Percentiles rank a stretch among this genome's conserved stretches.
phyloP scores from a whole-genome alignment of 2,113 vertebrate species.

The Tragelaphus imberbis region DNA sequence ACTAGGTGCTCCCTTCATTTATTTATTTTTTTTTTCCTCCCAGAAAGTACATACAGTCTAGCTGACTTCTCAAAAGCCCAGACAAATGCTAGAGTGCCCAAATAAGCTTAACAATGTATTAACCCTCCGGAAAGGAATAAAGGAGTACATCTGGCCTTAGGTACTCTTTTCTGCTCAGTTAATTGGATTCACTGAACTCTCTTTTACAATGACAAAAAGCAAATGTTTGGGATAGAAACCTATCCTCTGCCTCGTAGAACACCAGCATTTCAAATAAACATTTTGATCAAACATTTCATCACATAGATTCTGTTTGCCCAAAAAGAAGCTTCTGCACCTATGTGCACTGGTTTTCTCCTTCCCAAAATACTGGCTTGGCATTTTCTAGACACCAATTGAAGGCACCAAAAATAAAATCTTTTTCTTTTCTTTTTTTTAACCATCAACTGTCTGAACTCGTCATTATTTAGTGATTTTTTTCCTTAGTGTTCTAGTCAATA shows the following conservation, averaged over 20 bases:
- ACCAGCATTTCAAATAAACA: constrained; percentile 53
- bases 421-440: not conserved
- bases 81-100: not conserved
- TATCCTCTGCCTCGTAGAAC: constrained; percentile 35
- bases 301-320: constrained; percentile 26
- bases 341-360: not conserved
- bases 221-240: constrained; percentile 54
- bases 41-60: not conserved
- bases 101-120: not conserved
- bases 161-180: constrained; percentile 38
- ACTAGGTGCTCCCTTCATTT: not conserved
- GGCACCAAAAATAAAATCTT: not conserved
- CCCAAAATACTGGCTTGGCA: constrained; percentile 49
- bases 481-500: not conserved
- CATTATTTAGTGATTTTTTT: not conserved
- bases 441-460: not conserved
- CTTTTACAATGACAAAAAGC: constrained; percentile 39
- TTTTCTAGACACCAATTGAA: not conserved
- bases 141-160: not conserved
- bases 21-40: not conserved
- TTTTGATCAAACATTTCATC: constrained; percentile 67
- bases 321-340: not conserved
- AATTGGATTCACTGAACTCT: constrained; percentile 61
- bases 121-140: not conserved
- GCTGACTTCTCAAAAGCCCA: not conserved